phyloP scores from a whole-genome alignment of 2,888 invertebrate species.

The Xanthorhoe designata region DNA sequence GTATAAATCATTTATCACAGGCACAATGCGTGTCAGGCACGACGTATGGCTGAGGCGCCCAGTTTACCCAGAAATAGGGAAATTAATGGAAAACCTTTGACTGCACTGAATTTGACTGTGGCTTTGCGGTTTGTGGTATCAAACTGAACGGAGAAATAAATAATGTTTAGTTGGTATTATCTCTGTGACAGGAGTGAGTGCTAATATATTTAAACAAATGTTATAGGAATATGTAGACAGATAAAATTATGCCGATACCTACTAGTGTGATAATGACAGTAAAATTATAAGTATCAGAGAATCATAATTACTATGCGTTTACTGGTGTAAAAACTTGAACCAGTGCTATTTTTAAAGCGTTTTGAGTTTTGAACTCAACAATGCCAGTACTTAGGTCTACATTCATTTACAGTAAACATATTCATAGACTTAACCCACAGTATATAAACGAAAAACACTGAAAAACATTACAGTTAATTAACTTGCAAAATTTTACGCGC shows the following conservation, averaged over 20 bases:
- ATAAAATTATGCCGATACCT: no score
- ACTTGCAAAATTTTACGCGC: slow-evolving; percentile 60
- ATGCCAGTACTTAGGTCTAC: no score
- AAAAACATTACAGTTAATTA: slow-evolving; percentile 53
- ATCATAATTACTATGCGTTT: no score
- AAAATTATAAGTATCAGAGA: no score
- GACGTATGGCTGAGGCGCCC: slow-evolving; percentile 74
- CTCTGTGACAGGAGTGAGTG: neutral
- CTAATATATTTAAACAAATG: no score
- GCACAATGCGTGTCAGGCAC: slow-evolving; percentile 79
- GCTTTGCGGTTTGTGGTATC: slow-evolving; percentile 21
- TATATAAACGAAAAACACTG: slow-evolving; percentile 16
- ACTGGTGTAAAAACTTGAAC: no score
- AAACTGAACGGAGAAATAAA: neutral
- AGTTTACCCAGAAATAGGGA: slow-evolving; percentile 76
- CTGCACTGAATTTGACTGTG: slow-evolving; percentile 24
- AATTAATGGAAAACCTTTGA: slow-evolving; percentile 73
- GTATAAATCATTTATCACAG: slow-evolving; percentile 79
- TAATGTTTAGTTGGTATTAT: neutral
- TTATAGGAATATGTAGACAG: no score
- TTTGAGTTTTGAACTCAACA: no score
- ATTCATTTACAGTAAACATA: neutral
- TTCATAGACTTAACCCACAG: neutral
- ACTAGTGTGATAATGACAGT: no score
- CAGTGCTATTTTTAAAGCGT: no score